These are phyloP conservation scores for Dryomyza anilis DNA, from an alignment of 2,888 invertebrate species.

Conservation along the genomic window DNA sequence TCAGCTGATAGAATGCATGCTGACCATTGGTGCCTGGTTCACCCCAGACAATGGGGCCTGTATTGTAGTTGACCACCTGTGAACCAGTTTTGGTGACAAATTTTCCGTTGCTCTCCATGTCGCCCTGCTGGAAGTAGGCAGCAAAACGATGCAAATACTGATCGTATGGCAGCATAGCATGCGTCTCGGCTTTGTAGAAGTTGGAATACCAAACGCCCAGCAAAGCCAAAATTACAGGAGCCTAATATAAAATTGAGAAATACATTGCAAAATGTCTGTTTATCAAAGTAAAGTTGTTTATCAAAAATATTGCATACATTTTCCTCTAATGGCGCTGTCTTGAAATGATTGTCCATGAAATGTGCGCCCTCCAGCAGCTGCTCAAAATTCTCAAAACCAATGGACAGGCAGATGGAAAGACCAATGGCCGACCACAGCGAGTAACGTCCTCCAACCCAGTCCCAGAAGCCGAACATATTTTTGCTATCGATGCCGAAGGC, in stretches of 20 bases:
- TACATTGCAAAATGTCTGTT: background rate
- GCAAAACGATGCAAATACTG: slow-evolving; percentile 98
- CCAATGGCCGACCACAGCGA: slow-evolving; percentile 99
- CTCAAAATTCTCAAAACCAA: slow-evolving; percentile 95
- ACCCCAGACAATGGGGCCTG: slow-evolving; percentile 68
- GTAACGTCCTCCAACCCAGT: slow-evolving; percentile 98
- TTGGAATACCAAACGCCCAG: slow-evolving; percentile 94
- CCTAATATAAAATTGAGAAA: slow-evolving; percentile 65
- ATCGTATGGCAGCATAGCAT: slow-evolving; percentile 96
- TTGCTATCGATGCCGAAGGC: slow-evolving; percentile 96
- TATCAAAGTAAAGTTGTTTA: background rate
- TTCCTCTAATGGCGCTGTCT: slow-evolving; percentile 81
- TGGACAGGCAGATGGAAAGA: slow-evolving; percentile 88
- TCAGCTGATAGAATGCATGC: slow-evolving; percentile 99
- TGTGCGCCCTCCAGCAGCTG: slow-evolving; percentile 88
- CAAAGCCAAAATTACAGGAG: slow-evolving; percentile 89
- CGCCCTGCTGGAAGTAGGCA: slow-evolving; percentile 99
- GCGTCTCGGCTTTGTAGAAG: slow-evolving; percentile 94
- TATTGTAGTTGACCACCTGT: slow-evolving; percentile 60
- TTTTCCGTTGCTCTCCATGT: slow-evolving; percentile 99
- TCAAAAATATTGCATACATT: slow-evolving; percentile 71
- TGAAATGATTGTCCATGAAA: slow-evolving; percentile 94
- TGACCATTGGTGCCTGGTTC: slow-evolving; percentile 99
- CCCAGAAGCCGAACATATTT: slow-evolving; percentile 99
- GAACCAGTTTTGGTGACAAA: slow-evolving; percentile 76